Conservation (phyloP, 2,113 vertebrate genomes). For the Rattus norvegicus region DNA sequence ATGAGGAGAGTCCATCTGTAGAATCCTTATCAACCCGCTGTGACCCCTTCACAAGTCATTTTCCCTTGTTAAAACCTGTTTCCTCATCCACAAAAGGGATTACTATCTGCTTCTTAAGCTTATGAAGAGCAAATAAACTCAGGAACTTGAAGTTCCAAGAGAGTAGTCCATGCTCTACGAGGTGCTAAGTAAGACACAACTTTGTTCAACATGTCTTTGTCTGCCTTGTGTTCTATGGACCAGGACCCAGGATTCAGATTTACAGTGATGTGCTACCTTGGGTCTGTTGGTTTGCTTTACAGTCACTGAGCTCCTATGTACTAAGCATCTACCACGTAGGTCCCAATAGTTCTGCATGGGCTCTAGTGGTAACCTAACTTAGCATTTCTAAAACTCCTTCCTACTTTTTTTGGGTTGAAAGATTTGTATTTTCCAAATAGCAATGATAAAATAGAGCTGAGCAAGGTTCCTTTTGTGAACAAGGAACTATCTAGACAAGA, state of each 20-base stretch:
- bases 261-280: neutral
- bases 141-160: neutral
- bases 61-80: neutral
- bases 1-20: neutral
- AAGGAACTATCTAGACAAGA: neutral
- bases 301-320: neutral
- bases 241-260: conserved; percentile 36
- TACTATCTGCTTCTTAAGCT: neutral
- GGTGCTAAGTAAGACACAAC: neutral
- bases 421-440: conserved; percentile 1
- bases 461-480: conserved; percentile 26
- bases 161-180: neutral
- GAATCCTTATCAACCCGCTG: neutral
- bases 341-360: neutral
- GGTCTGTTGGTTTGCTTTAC: conserved; percentile 4
- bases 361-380: conserved; percentile 1
- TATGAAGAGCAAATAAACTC: neutral
- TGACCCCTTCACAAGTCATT: neutral
- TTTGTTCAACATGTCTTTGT: neutral
- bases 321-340: neutral
- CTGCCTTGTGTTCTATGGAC: neutral
- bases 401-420: conserved; percentile 41
- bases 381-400: conserved; percentile 40
- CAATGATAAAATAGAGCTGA: conserved; percentile 31
- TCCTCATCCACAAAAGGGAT: neutral